Conservation (phyloP, 2,797 vertebrate genomes). For the Pipistrellus pipistrellus region DNA sequence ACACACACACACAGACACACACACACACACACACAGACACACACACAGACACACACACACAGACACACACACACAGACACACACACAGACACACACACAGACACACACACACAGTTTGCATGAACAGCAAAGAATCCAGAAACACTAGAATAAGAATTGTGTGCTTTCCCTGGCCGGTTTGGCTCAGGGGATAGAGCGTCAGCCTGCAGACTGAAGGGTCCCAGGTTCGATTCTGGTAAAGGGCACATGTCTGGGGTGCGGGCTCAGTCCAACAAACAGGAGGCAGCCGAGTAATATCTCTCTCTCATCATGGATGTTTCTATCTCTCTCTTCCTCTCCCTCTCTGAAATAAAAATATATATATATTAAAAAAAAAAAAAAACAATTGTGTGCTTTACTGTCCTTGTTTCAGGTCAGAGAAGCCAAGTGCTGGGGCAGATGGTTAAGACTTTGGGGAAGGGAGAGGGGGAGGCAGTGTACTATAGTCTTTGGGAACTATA, state of each 20-base stretch:
- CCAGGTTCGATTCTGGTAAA: too few species aligned
- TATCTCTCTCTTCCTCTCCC: too few species aligned
- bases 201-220: too few species aligned
- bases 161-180: neutral
- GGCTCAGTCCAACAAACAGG: too few species aligned
- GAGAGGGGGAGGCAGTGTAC: neutral
- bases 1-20: neutral
- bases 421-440: neutral
- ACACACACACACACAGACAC: neutral
- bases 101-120: neutral
- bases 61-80: too few species aligned
- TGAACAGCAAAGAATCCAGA: neutral
- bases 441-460: neutral
- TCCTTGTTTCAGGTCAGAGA: neutral
- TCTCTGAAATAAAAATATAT: too few species aligned
- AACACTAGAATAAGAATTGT: neutral
- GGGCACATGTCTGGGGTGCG: too few species aligned
- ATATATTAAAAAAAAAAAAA: too few species aligned
- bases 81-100: too few species aligned
- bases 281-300: too few species aligned
- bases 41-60: neutral
- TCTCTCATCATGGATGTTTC: too few species aligned
- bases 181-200: too few species aligned
- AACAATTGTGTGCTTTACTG: neutral
- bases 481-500: neutral